Base-by-base conservation (phyloP, 1,140 invertebrate genomes). In the Mylabris phalerata region DNA sequence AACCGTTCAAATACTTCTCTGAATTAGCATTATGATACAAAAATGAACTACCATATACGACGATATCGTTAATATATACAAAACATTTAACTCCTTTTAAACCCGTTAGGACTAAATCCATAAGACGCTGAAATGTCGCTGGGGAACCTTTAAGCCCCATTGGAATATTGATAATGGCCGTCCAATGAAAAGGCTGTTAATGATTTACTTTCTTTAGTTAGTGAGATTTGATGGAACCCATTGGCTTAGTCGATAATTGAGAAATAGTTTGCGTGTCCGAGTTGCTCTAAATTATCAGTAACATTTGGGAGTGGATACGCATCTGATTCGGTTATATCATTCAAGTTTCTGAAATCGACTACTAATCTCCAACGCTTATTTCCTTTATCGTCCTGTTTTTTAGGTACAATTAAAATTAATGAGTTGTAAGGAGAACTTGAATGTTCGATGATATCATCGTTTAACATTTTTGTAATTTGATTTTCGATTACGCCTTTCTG, bases 281-380 rank as follows among this genome's bases (percentile, higher is more conserved):
- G 57, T 43, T 73, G 64, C 54, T 80, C 73, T 43, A 84, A 61
- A 4, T 75, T 71, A 10, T 78, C 74, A 27, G 74, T 71, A 4
- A 59, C 68, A 47, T 78, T 73, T 1, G 81, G 80, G 4, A 84
- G 45, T 0, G 80, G 80, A 62, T 75, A 83, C 11, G 66, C 63
- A 57, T 82, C 78, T 5, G 65, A 66, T 7, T 73, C 63, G 2
- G 72, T 75, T 55, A 64, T 67, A 9, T 73, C 68, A 58, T 77
- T 77, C 25, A 77, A 47, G 48, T 57, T 42, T 6, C 59, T 32
- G 49, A 51, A 66, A 50, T 66, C 64, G 24, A 66, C 47, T 7
- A 51, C 55, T 4, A 66, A 9, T 43, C 59, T 49, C 51, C 55
- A 63, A 25, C 57, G 32, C 0, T 19, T 19, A 19, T 19, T 19